These are phyloP conservation scores for Aphelocoma californica DNA, from an alignment of 2,797 vertebrate genomes.

Conservation along the genomic window DNA sequence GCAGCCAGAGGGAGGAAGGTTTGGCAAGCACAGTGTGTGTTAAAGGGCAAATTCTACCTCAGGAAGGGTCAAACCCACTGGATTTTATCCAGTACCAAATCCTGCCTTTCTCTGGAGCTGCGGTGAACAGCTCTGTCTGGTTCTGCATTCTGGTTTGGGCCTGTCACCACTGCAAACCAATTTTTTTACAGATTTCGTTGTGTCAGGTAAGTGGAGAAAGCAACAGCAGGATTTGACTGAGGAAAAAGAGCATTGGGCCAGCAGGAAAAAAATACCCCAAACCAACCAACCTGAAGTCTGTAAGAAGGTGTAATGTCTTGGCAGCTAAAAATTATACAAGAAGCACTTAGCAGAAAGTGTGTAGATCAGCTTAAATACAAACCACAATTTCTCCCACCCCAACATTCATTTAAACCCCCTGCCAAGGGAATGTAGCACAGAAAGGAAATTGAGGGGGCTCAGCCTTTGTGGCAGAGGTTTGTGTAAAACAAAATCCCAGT, in stretches of 20 bases:
- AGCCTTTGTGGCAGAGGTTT: conserved; percentile 29
- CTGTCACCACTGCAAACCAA: neutral
- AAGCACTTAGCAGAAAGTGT: neutral
- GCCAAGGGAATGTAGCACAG: neutral
- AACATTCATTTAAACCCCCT: neutral
- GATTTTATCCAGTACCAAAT: neutral
- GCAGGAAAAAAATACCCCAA: neutral
- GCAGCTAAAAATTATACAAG: neutral
- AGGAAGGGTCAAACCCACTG: neutral
- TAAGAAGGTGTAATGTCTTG: neutral
- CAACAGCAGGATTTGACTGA: neutral
- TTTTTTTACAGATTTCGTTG: neutral
- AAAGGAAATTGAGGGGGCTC: conserved; percentile 49
- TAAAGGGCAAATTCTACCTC: neutral
- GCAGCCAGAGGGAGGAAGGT: neutral
- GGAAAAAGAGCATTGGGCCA: neutral
- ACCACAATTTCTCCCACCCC: neutral
- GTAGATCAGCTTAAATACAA: neutral
- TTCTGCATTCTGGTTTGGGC: neutral
- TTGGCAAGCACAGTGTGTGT: neutral
- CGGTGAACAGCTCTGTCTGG: neutral
- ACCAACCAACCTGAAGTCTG: neutral
- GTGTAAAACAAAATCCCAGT: conserved; percentile 49
- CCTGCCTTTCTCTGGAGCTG: neutral
- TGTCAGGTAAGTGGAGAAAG: neutral